Percentiles rank a stretch among this genome's conserved stretches.
Evolutionary conservation across 2,113 vertebrate species (phyloP).

Genomic region (Podarcis muralis): DNA sequence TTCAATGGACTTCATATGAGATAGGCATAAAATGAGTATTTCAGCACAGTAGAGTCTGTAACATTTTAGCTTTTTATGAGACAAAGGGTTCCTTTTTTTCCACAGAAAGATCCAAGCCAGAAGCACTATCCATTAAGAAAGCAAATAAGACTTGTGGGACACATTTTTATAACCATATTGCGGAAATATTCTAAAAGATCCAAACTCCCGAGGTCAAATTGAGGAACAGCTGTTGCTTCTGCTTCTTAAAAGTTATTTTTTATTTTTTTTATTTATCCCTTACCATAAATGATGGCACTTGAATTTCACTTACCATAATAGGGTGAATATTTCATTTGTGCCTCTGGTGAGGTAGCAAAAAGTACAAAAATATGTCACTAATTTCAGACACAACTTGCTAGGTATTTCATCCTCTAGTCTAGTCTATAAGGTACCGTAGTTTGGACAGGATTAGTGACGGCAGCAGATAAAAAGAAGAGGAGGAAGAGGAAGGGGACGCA

Average conservation of each 20-base stretch:
- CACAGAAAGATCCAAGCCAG: constrained; percentile 56
- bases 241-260: constrained; percentile 16
- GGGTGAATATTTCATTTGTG: constrained; percentile 6
- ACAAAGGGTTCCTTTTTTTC: constrained; percentile 55
- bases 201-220: constrained; percentile 54
- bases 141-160: constrained; percentile 54
- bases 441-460: neutral
- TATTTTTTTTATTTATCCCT: constrained; percentile 29
- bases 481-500: too few relatives aligned
- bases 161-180: constrained; percentile 49
- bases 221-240: constrained; percentile 51
- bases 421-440: neutral
- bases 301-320: constrained; percentile 32
- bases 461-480: too few relatives aligned
- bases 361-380: neutral
- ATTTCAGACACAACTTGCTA: neutral
- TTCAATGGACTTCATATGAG: constrained; percentile 61
- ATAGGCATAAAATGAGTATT: constrained; percentile 69
- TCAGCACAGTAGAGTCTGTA: constrained; percentile 68
- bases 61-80: constrained; percentile 71
- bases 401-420: neutral
- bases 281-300: neutral
- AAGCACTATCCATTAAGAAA: constrained; percentile 63
- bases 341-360: neutral
- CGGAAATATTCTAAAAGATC: constrained; percentile 49